Evolutionary conservation across 2,797 vertebrate genomes (phyloP).

Genomic region (Cheirogaleus major): DNA sequence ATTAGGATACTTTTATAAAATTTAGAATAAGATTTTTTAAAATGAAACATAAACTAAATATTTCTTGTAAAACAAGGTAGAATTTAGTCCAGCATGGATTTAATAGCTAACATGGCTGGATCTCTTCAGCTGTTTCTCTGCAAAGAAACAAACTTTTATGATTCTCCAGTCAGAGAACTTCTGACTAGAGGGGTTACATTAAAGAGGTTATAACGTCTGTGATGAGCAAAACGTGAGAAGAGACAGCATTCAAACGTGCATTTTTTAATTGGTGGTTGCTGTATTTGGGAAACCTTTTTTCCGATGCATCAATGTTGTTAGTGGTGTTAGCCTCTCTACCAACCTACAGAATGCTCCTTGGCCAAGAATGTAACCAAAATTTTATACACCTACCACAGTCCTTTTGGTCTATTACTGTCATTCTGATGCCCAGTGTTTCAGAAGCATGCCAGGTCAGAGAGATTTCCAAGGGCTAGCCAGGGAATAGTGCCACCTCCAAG

Average conservation of each 20-base stretch:
- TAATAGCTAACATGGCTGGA: not conserved
- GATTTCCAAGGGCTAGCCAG: not conserved
- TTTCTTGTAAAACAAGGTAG: not conserved
- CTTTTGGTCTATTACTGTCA: not conserved
- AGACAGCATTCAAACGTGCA: not conserved
- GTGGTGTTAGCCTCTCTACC: not conserved
- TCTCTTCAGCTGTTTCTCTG: not conserved
- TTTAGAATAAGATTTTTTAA: not conserved
- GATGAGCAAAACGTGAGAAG: not conserved
- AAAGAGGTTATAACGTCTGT: not conserved
- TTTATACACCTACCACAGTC: not conserved
- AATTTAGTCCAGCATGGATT: not conserved
- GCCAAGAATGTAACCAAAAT: not conserved
- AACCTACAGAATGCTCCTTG: not conserved
- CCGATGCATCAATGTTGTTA: not conserved
- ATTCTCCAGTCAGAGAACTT: not conserved
- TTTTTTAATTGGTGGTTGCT: not conserved
- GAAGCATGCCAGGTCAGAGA: not conserved
- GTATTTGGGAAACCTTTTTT: not conserved
- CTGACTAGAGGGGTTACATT: not conserved
- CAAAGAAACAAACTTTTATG: not conserved
- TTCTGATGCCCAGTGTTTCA: not conserved
- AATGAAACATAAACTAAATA: not conserved
- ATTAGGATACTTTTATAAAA: conserved; percentile 16
- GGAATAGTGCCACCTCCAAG: not conserved